phyloP scores from a whole-genome alignment of 2,113 vertebrate species.

The Pionites leucogaster region DNA sequence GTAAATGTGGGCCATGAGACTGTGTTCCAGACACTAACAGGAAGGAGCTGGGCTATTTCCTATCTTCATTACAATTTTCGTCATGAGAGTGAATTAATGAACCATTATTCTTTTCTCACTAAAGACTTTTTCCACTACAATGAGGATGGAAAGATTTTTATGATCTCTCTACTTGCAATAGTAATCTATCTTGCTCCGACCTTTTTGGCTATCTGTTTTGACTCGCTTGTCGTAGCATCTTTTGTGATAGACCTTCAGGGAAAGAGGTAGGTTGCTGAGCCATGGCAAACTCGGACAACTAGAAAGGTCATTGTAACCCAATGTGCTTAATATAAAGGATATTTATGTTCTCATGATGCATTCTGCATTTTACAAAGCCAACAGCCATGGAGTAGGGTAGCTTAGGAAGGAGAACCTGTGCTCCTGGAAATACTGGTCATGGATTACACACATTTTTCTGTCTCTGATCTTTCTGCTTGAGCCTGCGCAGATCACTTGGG shows the following conservation, averaged over 20 bases:
- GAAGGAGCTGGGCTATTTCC: background rate
- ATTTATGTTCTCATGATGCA: background rate
- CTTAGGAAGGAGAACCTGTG: background rate
- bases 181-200: background rate
- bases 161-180: background rate
- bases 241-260: background rate
- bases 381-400: background rate
- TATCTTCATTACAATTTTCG: conserved; percentile 34
- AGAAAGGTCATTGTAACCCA: background rate
- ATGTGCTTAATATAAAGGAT: background rate
- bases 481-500: background rate
- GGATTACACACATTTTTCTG: background rate
- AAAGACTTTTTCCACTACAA: background rate
- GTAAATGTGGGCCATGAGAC: background rate
- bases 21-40: background rate
- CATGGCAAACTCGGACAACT: background rate
- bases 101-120: conserved; percentile 1
- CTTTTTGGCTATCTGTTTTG: conserved; percentile 29
- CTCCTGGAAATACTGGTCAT: background rate
- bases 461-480: background rate
- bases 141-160: conserved; percentile 11
- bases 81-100: conserved; percentile 8
- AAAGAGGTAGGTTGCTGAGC: background rate
- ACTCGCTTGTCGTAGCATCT: background rate
- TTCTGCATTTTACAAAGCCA: background rate